These are phyloP conservation scores for Tribolium freemani DNA, from an alignment of 2,888 invertebrate species.

Conservation along the genomic window DNA sequence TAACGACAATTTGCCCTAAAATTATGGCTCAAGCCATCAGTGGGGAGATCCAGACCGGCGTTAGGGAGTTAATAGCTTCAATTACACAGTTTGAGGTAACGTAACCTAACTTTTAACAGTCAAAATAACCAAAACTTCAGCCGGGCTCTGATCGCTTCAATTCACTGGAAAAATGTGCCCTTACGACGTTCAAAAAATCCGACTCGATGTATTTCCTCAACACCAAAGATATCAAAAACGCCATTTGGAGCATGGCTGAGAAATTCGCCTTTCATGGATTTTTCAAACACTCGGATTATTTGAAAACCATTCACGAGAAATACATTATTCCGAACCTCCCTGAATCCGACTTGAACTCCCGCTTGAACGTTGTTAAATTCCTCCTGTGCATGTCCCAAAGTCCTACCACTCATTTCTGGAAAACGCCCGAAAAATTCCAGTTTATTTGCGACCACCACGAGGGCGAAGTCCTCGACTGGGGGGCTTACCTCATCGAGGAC, in stretches of 20 bases:
- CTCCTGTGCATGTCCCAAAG: conserved; percentile 62
- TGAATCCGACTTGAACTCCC: conserved; percentile 53
- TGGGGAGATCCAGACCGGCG: conserved; percentile 48
- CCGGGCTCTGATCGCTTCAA: conserved; percentile 55
- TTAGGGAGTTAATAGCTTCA: conserved; percentile 55
- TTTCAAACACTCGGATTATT: conserved; percentile 57
- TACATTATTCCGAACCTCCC: conserved; percentile 55
- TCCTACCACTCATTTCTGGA: conserved; percentile 62
- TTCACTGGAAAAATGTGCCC: conserved; percentile 56
- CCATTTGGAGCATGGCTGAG: conserved; percentile 59
- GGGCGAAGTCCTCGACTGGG: conserved; percentile 69
- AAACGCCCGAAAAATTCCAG: conserved; percentile 53
- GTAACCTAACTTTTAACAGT: conserved; percentile 28
- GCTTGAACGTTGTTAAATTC: conserved; percentile 61
- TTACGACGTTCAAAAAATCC: conserved; percentile 55
- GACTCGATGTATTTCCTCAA: conserved; percentile 62
- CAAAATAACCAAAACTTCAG: conserved; percentile 47
- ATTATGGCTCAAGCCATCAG: conserved; percentile 53
- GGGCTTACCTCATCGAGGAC: conserved; percentile 68
- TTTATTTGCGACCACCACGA: conserved; percentile 58
- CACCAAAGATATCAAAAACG: conserved; percentile 59
- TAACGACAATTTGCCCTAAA: neutral
- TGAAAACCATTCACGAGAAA: conserved; percentile 56
- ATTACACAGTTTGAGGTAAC: conserved; percentile 57
- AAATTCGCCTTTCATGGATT: conserved; percentile 65